Evolutionary conservation across 1,140 invertebrate species (phyloP), one percentile per base, ranked within the genome.

Genomic region (Lethocerus indicus): DNA sequence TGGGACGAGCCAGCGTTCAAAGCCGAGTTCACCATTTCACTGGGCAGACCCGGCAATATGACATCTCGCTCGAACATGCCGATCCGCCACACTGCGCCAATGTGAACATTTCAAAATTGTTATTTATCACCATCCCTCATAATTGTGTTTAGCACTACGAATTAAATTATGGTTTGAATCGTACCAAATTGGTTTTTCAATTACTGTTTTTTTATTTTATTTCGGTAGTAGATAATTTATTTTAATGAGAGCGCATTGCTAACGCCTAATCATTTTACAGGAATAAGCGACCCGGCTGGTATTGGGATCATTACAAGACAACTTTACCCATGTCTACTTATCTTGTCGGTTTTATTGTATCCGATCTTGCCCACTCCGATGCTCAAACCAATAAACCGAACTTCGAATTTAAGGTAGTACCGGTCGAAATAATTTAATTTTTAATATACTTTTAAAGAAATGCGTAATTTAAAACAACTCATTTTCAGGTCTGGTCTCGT

Each of bases 1-100:
- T 94, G 94, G 62, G 94, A 97, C 66, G 93, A 98, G 62, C 93
- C 94, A 0, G 73, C 79, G 28, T 81, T 94, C 57, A 97, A 97
- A 69, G 87, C 92, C 1, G 64, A 63, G 1, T 87, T 82, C 53
- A 55, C 54, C 26, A 52, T 67, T n/a, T 69, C 65, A 6, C 43
- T 79, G 0, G 53, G 47, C 2, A 50, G 50, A 12, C 43, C 21
- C 1, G 37, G 23, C 1, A 5, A 50, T 24, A 47, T 51, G 12
- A 54, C 46, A 14, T 41, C 60, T 0, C 12, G 57, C 4, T 55
- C 53, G 18, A 60, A 61, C 29, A 61, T 60, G 58, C 59, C 57
- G 5, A 23, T 27, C 23, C 25, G 6, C 39, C 40, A 13, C 35
- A 39, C 50, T 12, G 26, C 27, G 14, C 40, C 49, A 0, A 18